Evolutionary conservation across 2,797 vertebrate genomes (phyloP), one percentile per base, ranked within the genome.

Genomic region (Phalloptychus januarius): DNA sequence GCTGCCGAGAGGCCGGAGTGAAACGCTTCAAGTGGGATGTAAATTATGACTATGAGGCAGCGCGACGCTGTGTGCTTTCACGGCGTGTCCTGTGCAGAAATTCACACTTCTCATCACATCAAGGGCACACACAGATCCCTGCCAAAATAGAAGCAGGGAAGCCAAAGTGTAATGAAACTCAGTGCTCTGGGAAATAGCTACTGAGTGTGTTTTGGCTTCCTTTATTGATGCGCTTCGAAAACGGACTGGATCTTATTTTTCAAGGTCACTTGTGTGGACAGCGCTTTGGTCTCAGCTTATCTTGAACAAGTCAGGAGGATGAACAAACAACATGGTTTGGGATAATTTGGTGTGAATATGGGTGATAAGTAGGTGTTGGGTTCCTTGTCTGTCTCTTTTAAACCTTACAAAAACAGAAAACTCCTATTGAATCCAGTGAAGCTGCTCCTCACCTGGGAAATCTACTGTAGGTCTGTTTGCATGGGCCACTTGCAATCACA

Each of bases 61-160:
- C 44, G 6, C 42, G n/a, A 79, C 44, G 73, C 72, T 78, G 36
- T 63, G n/a, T 58, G 78, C 74, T 84, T 25, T 56, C 56, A 79
- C 77, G 71, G 72, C 75, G 75, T 28, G 67, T 84, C 74, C 79
- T 56, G 78, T 79, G 83, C 40, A 71, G 72, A 88, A 85, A 86
- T 88, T 83, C 86, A 88, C 79, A 88, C 91, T 89, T 85, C 85
- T 86, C 88, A 87, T 89, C 87, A 87, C 83, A 90, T 88, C 87
- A 94, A 93, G 90, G 89, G 80, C 90, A 86, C 80, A 86, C 40
- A 70, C 75, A 85, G 77, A 81, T 38, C 67, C 31, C 83, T 88
- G 90, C 83, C 83, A 83, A 86, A 89, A 89, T 80, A 88, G 82
- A 86, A 88, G 50, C 72, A 80, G 89, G 81, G 80, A 82, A 90